Percentiles rank a stretch among this genome's conserved stretches.
phyloP scores from a whole-genome alignment of 1,140 invertebrate genomes.

The Ectropis grisescens region DNA sequence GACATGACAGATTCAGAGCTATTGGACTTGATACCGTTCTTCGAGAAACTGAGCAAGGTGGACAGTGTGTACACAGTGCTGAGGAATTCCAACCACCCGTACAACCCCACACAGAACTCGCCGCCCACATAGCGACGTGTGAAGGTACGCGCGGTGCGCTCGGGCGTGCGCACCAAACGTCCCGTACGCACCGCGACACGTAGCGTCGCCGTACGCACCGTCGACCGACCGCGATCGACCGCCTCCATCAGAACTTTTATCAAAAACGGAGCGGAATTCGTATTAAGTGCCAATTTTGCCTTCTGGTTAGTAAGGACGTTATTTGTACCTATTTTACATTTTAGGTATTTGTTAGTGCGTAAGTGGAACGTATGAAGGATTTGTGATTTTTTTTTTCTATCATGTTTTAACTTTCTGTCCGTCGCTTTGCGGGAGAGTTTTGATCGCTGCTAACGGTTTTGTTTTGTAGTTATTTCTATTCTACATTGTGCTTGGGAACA shows the following conservation, averaged over 20 bases:
- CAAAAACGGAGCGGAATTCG: conserved; percentile 51
- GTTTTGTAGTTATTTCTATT: conserved; percentile 9
- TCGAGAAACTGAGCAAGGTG: conserved; percentile 94
- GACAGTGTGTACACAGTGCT: conserved; percentile 94
- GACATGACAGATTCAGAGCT: conserved; percentile 96
- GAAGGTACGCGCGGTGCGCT: too few species aligned
- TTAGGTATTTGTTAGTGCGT: conserved; percentile 64
- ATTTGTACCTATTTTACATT: conserved; percentile 65
- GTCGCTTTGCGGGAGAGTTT: conserved; percentile 22
- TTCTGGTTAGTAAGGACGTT: conserved; percentile 67
- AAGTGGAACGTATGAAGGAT: conserved; percentile 52
- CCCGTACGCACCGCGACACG: too few species aligned
- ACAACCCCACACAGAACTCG: conserved; percentile 71
- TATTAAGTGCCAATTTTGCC: conserved; percentile 71
- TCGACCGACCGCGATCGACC: conserved; percentile 4
- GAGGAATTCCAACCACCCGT: conserved; percentile 89
- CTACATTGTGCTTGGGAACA: conserved; percentile 64
- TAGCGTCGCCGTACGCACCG: too few species aligned
- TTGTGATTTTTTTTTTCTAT: conserved; percentile 28
- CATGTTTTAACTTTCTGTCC: conserved; percentile 10
- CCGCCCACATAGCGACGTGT: conserved; percentile 51
- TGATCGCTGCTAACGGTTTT: conserved; percentile 13
- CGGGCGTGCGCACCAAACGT: too few species aligned
- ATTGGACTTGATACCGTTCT: conserved; percentile 94
- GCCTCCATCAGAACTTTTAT: conserved; percentile 19